phyloP scores from a whole-genome alignment of 1,140 invertebrate species.

The Tachypleus tridentatus region DNA sequence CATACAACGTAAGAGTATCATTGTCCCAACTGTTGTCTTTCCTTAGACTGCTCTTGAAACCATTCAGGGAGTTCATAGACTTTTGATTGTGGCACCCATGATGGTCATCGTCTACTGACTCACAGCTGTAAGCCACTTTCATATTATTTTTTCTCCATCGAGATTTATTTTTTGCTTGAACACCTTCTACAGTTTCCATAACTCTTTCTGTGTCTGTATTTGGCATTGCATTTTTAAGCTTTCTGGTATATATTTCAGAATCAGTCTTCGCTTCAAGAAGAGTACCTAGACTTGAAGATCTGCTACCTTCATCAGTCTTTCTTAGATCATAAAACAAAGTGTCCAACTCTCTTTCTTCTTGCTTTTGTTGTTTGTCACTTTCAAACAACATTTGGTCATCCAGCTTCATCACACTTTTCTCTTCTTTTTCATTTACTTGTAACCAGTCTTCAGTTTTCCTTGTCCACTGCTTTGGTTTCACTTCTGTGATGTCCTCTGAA shows the following conservation, averaged over 20 bases:
- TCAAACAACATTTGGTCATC: conserved; percentile 16
- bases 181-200: conserved; percentile 75
- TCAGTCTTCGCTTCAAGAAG: conserved; percentile 48
- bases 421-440: conserved; percentile 70
- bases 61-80: no score
- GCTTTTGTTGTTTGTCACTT: conserved; percentile 21
- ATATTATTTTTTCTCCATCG: conserved; percentile 59
- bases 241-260: conserved; percentile 14
- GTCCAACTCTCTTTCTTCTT: conserved; percentile 14
- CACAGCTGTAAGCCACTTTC: conserved; percentile 47
- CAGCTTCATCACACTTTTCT: conserved; percentile 38
- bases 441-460: conserved; percentile 88
- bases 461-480: conserved; percentile 50
- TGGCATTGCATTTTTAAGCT: conserved; percentile 47
- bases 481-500: no score
- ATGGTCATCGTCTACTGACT: conserved; percentile 29
- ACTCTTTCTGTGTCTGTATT: conserved; percentile 67
- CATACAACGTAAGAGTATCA: not conserved
- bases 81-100: conserved; percentile 6
- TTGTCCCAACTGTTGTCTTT: not conserved
- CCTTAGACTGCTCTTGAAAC: no score
- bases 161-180: conserved; percentile 51
- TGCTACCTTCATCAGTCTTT: conserved; percentile 47
- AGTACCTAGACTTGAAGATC: conserved; percentile 49
- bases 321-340: conserved; percentile 10